phyloP scores from a whole-genome alignment of 2,797 vertebrate species.

The Cryptoblepharus egeriae region DNA sequence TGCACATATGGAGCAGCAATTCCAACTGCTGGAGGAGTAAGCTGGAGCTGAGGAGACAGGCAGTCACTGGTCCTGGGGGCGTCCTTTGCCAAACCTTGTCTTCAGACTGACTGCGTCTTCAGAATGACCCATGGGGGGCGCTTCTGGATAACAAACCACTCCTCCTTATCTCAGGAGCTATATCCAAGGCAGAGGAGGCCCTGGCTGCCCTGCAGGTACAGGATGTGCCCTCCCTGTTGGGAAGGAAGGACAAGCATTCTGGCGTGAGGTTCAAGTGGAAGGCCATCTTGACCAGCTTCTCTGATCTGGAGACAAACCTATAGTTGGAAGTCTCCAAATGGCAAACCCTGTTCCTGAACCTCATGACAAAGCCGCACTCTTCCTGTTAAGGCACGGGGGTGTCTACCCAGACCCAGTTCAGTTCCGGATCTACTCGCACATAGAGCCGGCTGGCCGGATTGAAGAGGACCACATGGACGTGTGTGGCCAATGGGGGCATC shows the following conservation, averaged over 20 bases:
- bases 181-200: conserved; percentile 63
- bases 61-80: too few relatives aligned
- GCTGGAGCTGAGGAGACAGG: too few relatives aligned
- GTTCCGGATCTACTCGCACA: conserved; percentile 53
- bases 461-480: conserved; percentile 61
- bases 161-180: conserved; percentile 30
- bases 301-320: conserved; percentile 59
- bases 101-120: too few relatives aligned
- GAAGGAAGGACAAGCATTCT: conserved; percentile 44
- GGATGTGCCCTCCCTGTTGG: conserved; percentile 56
- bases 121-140: conserved; percentile 67
- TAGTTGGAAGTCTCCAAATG: conserved; percentile 70
- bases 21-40: too few relatives aligned
- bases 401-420: conserved; percentile 64
- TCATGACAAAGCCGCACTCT: conserved; percentile 67
- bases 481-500: conserved; percentile 65
- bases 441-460: conserved; percentile 56
- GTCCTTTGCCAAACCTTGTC: too few relatives aligned
- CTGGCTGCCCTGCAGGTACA: conserved; percentile 64
- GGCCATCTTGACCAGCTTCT: conserved; percentile 55
- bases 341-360: conserved; percentile 58
- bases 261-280: conserved; percentile 67
- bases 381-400: conserved; percentile 50
- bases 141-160: conserved; percentile 67
- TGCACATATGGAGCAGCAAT: too few relatives aligned